Percentiles rank a stretch among this genome's conserved stretches.
Conservation (phyloP, 2,888 invertebrate genomes). For the Tiliacea citrago region DNA sequence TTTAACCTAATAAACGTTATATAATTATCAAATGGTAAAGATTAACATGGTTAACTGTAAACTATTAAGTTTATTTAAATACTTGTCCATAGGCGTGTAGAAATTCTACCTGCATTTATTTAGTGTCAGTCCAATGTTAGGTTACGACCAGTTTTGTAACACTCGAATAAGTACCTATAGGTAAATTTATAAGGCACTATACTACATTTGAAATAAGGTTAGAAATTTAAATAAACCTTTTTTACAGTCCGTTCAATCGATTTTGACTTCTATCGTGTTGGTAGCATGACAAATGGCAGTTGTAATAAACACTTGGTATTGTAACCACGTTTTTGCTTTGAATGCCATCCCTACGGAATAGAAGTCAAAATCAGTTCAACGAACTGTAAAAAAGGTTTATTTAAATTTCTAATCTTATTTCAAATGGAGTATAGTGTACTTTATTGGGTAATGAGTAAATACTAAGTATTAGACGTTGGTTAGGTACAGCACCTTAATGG, state of each 20-base stretch:
- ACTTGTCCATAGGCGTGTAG: background rate
- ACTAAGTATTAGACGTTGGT: background rate
- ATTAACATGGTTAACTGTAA: slow-evolving; percentile 4
- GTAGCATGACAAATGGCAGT: too few relatives aligned
- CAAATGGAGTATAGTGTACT: too few relatives aligned
- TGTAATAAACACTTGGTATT: too few relatives aligned
- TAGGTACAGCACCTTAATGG: background rate
- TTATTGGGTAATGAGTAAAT: slow-evolving; percentile 8
- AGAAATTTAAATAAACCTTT: too few relatives aligned
- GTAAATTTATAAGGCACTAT: background rate
- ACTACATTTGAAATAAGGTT: too few relatives aligned
- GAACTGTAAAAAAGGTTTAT: too few relatives aligned
- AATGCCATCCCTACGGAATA: too few relatives aligned
- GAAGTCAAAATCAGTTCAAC: too few relatives aligned
- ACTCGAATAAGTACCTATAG: background rate
- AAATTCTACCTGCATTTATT: slow-evolving; percentile 17
- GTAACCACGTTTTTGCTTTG: too few relatives aligned
- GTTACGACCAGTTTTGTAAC: slow-evolving; percentile 2
- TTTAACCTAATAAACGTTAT: background rate
- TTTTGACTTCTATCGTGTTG: too few relatives aligned
- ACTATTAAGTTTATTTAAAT: slow-evolving; percentile 18
- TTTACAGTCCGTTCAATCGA: too few relatives aligned
- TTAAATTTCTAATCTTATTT: too few relatives aligned
- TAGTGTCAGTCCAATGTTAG: slow-evolving; percentile 15
- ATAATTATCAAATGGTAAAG: background rate